Evolutionary conservation across 92 coral and sea anemone species (phyloP).

Genomic region (Parazoanthus swiftii): DNA sequence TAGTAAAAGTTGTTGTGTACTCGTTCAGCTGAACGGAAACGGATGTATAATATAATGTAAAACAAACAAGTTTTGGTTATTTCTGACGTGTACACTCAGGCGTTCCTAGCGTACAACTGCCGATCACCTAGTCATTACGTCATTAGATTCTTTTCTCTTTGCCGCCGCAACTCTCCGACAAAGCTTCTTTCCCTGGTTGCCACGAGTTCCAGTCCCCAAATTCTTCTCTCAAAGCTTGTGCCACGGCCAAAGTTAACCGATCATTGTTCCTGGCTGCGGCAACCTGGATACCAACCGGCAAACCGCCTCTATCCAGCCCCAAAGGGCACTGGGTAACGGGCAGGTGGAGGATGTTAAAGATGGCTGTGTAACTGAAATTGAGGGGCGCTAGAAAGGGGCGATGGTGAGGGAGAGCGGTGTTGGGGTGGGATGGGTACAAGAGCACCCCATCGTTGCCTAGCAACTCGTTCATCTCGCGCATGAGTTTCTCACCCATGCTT

Average conservation of each 20-base stretch:
- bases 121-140: neutral
- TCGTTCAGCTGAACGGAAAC: too few species aligned
- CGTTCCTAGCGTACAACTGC: too few species aligned
- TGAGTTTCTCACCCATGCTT: slow-evolving; percentile 68
- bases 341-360: slow-evolving; percentile 75
- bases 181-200: slow-evolving; percentile 61
- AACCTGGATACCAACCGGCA: slow-evolving; percentile 91
- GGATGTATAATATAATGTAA: too few species aligned
- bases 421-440: slow-evolving; percentile 77
- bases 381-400: slow-evolving; percentile 69
- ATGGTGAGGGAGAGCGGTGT: slow-evolving; percentile 70
- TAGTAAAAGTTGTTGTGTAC: too few species aligned
- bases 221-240: slow-evolving; percentile 63
- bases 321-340: slow-evolving; percentile 93
- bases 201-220: slow-evolving; percentile 84
- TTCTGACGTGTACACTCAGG: too few species aligned
- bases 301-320: slow-evolving; percentile 74
- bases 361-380: slow-evolving; percentile 78
- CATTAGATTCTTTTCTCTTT: neutral
- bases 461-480: slow-evolving; percentile 66
- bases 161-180: slow-evolving; percentile 3
- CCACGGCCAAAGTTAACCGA: slow-evolving; percentile 74
- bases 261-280: slow-evolving; percentile 80
- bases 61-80: too few species aligned
- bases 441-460: slow-evolving; percentile 76